Percentiles rank a stretch among this genome's conserved stretches.
phyloP scores from a whole-genome alignment of 2,888 invertebrate genomes.

The Spisula solida region DNA sequence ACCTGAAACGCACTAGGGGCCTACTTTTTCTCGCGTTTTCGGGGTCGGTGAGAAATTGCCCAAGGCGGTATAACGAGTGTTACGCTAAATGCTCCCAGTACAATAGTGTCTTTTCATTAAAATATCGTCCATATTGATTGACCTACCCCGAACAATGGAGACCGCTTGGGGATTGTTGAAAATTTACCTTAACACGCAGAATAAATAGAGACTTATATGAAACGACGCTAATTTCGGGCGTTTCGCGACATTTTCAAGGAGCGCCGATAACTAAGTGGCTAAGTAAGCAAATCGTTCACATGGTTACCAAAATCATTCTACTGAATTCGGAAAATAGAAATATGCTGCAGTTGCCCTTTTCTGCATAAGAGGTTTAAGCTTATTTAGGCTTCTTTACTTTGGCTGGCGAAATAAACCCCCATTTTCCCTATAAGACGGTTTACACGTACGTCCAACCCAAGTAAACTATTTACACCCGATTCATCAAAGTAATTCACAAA shows the following conservation, averaged over 20 bases:
- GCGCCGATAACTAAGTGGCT: no score
- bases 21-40: background rate
- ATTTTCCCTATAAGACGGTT: background rate
- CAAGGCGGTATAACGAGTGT: background rate
- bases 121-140: constrained; percentile 27
- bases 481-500: background rate
- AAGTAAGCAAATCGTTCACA: no score
- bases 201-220: background rate
- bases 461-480: background rate
- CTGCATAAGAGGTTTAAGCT: no score
- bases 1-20: background rate
- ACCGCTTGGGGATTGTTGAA: background rate
- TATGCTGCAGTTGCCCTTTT: no score
- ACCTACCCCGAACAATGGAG: constrained; percentile 45
- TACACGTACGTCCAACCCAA: background rate
- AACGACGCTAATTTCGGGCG: background rate
- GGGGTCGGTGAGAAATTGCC: constrained; percentile 3
- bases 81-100: background rate
- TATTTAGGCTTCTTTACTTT: no score
- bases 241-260: no score
- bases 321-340: no score
- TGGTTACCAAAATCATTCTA: no score
- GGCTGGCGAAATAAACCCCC: background rate
- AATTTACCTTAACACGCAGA: background rate
- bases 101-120: constrained; percentile 37